Conservation (phyloP, 2,888 invertebrate genomes). For the Baronia brevicornis region DNA sequence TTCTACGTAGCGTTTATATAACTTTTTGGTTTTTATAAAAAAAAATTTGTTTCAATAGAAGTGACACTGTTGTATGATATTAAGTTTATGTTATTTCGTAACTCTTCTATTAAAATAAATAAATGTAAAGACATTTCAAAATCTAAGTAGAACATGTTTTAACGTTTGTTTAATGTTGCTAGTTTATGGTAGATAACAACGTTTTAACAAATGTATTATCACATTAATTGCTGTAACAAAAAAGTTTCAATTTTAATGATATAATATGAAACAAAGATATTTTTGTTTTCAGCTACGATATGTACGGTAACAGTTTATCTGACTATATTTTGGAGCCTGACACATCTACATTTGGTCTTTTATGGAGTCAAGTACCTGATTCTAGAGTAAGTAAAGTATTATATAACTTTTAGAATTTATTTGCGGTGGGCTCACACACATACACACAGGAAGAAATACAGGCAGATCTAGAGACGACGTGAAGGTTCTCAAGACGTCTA, state of each 20-base stretch:
- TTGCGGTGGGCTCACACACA: too few relatives aligned
- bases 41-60: too few relatives aligned
- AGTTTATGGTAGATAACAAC: too few relatives aligned
- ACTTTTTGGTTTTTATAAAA: slow-evolving; percentile 2
- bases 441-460: too few relatives aligned
- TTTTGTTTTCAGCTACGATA: slow-evolving; percentile 47
- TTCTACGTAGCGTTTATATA: slow-evolving; percentile 33
- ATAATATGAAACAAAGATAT: too few relatives aligned
- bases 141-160: too few relatives aligned
- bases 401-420: background rate
- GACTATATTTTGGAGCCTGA: slow-evolving; percentile 53
- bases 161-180: too few relatives aligned
- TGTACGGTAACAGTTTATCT: slow-evolving; percentile 38
- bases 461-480: too few relatives aligned
- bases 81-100: slow-evolving; percentile 1
- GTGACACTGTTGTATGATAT: background rate
- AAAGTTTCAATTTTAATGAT: slow-evolving; percentile 5
- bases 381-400: slow-evolving; percentile 41
- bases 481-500: too few relatives aligned
- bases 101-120: too few relatives aligned
- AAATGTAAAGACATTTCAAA: too few relatives aligned
- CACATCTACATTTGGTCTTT: slow-evolving; percentile 43
- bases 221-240: background rate
- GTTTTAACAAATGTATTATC: too few relatives aligned
- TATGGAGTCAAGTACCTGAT: slow-evolving; percentile 65